A percentile compares a stretch with the other conserved stretches of the same genome.
Evolutionary conservation across 2,888 invertebrate species (phyloP).

Genomic region (Drosophila birchii): DNA sequence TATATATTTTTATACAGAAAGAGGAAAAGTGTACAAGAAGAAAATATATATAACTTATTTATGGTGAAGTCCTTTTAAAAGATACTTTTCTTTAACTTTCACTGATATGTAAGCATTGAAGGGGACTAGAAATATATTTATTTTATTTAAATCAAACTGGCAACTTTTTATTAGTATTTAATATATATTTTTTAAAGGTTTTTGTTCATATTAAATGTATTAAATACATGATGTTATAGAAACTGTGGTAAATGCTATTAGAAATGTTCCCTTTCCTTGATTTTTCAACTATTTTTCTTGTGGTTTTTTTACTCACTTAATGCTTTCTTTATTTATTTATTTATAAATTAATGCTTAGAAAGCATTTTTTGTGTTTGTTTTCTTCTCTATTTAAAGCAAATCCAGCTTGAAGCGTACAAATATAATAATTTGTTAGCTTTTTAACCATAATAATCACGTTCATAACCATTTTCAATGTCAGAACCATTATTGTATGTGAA

Average conservation of each 20-base stretch:
- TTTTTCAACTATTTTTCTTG: not conserved
- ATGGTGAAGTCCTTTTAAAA: not conserved
- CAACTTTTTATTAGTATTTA: not conserved
- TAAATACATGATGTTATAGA: not conserved
- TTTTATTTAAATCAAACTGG: not conserved
- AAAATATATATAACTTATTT: not conserved
- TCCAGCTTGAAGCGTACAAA: not conserved
- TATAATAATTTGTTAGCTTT: not conserved
- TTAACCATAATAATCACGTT: conserved; percentile 13
- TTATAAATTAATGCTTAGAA: not conserved
- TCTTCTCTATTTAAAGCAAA: not conserved
- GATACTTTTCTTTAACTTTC: not conserved
- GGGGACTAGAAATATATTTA: not conserved
- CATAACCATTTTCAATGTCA: conserved; percentile 6
- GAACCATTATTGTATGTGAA: not conserved
- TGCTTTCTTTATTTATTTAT: not conserved
- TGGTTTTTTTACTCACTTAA: not conserved
- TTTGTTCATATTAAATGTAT: not conserved
- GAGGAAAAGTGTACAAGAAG: not conserved
- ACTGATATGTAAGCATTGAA: not conserved
- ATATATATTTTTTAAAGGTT: not conserved
- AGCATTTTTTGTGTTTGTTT: not conserved
- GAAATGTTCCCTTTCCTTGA: not conserved
- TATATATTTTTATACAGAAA: not conserved
- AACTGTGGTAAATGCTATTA: not conserved